Conservation (phyloP, 2,797 vertebrate genomes). For the Decapterus maruadsi region DNA sequence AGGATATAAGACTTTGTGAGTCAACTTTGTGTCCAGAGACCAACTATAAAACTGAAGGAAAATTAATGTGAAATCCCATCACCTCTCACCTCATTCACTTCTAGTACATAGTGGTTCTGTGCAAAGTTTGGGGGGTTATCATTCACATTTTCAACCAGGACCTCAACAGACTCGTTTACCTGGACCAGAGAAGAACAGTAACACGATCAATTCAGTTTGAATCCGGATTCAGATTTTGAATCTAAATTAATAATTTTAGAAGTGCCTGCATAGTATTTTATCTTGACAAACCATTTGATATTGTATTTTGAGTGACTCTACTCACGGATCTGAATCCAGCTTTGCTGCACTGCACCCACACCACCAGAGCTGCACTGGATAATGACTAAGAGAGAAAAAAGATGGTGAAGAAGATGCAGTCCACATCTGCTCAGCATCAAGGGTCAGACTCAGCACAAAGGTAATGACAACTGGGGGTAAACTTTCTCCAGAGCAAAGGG, state of each 20-base stretch:
- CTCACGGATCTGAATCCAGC: constrained; percentile 81
- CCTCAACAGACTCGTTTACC: constrained; percentile 81
- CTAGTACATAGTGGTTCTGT: constrained; percentile 78
- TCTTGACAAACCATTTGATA: not conserved
- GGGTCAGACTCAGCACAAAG: too few species aligned
- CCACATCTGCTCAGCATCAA: too few species aligned
- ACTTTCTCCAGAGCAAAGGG: too few species aligned
- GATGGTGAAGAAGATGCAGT: too few species aligned
- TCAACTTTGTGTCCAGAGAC: not conserved
- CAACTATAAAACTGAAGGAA: not conserved
- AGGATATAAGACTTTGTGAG: constrained; percentile 7
- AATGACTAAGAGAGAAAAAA: constrained; percentile 68
- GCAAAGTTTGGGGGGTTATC: constrained; percentile 86
- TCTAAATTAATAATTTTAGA: too few species aligned
- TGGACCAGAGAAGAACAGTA: constrained; percentile 38
- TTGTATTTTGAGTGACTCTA: constrained; percentile 13
- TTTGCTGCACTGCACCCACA: constrained; percentile 82
- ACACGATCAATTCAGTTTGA: not conserved
- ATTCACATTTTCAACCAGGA: constrained; percentile 84
- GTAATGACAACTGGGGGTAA: too few species aligned
- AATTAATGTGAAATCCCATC: not conserved
- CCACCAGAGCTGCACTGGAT: constrained; percentile 74
- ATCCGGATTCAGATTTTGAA: not conserved
- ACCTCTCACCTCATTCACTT: constrained; percentile 85
- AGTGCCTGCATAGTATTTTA: not conserved